phyloP scores from a whole-genome alignment of 2,113 vertebrate genomes.

The Chionodraco myersi region DNA sequence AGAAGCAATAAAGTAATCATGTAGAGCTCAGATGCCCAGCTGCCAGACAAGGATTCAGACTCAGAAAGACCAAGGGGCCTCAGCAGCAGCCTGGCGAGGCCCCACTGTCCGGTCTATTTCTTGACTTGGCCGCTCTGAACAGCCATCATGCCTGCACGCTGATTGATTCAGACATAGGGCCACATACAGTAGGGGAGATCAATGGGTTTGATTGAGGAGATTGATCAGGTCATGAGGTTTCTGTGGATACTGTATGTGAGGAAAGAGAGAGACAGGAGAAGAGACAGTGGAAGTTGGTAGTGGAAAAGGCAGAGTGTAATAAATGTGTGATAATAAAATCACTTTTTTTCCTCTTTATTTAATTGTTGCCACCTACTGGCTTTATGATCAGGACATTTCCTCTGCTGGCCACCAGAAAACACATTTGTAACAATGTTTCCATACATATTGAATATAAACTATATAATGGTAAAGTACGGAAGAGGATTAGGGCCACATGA shows the following conservation, averaged over 20 bases:
- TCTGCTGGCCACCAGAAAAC: background rate
- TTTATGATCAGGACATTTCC: background rate
- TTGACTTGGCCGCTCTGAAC: background rate
- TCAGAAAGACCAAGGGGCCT: conserved; percentile 3
- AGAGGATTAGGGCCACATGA: too few species aligned
- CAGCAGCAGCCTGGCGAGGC: too few species aligned
- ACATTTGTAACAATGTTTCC: background rate
- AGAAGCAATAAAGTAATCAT: conserved; percentile 37
- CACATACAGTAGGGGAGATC: conserved; percentile 1
- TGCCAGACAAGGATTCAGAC: conserved; percentile 22
- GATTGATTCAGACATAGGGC: conserved; percentile 31
- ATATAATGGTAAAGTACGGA: too few species aligned
- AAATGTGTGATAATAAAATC: conserved; percentile 2
- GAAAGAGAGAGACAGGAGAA: background rate
- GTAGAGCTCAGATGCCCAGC: conserved; percentile 32
- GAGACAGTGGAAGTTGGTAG: background rate
- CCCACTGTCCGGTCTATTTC: background rate
- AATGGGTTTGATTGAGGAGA: conserved; percentile 27
- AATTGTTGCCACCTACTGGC: conserved; percentile 8
- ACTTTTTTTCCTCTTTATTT: background rate
- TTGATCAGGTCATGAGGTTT: conserved; percentile 9
- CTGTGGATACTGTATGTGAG: background rate
- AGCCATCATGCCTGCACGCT: background rate
- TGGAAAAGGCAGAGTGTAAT: background rate
- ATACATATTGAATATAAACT: background rate